Base-by-base conservation (phyloP, 2,113 vertebrate genomes). In the Periophthalmus modestus region DNA sequence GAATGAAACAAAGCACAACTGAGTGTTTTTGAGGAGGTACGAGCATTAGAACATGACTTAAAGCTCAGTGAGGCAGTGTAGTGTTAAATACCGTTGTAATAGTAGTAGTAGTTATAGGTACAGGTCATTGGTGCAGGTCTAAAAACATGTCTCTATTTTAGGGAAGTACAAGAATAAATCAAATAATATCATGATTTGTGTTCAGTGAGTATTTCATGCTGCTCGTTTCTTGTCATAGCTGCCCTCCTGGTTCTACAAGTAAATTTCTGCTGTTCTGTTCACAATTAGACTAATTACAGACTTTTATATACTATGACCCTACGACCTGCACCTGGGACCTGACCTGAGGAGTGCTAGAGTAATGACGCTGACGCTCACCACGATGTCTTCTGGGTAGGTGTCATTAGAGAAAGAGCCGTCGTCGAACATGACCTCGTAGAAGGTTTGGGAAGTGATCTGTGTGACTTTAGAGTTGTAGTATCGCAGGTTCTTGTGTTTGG, bases 341-440 rank as follows among this genome's bases (percentile, higher is more conserved):
- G 71, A 86, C 68, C 66, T 76, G 19, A 33, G 6, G 55, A 46
- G 68, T 48, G 19, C 6, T 55, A 1, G 59, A 69, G 24, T 73
- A 82, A 87, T 83, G 72, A 81, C 84, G 80, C 48, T 79, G 12
- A 71, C 39, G 90, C 96, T 96, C 89, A 99, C 98, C 85, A 98
- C 95, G 43, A 98, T 98, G 84, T 99, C 97, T 92, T 99, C 98
- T 2, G 98, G 97, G 88, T 95, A 98, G 10, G 96, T 98, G 82
- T 98, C 97, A 74, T 94, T 94, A 91, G 97, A 98, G 90, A 97
- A 96, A 59, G 98, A 98, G 72, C 96, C 97, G 59, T 98, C 98
- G 67, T 98, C 98, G 82, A 99, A 98, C 93, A 96, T 89, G 76
- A 99, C 93, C 93, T 98, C 96, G 71, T 97, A 99, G 92, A 98